Conservation (phyloP, 2,888 invertebrate species). For the Brenthis hecate region DNA sequence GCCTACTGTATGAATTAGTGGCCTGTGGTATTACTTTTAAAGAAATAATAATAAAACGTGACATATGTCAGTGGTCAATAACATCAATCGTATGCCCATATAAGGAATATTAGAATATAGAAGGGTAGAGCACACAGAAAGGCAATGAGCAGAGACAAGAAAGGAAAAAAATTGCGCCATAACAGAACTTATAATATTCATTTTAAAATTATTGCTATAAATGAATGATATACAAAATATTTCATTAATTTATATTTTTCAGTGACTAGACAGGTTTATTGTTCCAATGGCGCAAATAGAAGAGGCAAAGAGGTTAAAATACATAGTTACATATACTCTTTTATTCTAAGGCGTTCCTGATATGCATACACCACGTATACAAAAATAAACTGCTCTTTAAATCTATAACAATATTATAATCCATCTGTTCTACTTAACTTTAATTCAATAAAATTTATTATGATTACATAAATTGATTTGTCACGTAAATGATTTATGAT, state of each 20-base stretch:
- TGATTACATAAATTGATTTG: conserved; percentile 26
- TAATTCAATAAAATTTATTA: conserved; percentile 27
- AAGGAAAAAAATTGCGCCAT: conserved; percentile 27
- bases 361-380: conserved; percentile 75
- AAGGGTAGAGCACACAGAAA: conserved; percentile 61
- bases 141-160: conserved; percentile 64
- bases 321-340: conserved; percentile 46
- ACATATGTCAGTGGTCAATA: conserved; percentile 11
- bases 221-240: conserved; percentile 1
- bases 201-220: neutral
- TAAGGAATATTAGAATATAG: conserved; percentile 39
- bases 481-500: conserved; percentile 15
- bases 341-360: conserved; percentile 73
- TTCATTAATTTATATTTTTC: neutral
- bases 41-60: no score
- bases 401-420: conserved; percentile 59
- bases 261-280: conserved; percentile 21
- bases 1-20: no score
- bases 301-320: conserved; percentile 44
- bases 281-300: conserved; percentile 38
- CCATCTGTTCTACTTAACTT: conserved; percentile 30
- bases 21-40: no score
- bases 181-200: conserved; percentile 6
- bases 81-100: conserved; percentile 37
- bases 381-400: conserved; percentile 78